These are phyloP conservation scores for Tapera naevia DNA, from an alignment of 2,797 vertebrate genomes.

Conservation along the genomic window DNA sequence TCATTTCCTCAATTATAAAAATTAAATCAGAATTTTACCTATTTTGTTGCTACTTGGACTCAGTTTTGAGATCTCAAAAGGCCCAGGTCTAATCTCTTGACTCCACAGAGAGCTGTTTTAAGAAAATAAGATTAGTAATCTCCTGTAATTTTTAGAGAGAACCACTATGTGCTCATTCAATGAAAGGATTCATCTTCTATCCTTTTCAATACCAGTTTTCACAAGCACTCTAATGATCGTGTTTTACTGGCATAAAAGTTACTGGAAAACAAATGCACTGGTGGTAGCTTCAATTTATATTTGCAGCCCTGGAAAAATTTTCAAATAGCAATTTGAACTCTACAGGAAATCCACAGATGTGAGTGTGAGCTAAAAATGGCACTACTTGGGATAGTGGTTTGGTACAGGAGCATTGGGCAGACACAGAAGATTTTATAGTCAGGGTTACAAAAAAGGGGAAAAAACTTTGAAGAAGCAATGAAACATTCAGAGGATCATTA, in stretches of 20 bases:
- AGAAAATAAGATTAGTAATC: not conserved
- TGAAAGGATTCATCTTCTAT: not conserved
- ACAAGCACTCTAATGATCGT: not conserved
- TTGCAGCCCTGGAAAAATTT: constrained; percentile 17
- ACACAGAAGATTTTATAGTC: not conserved
- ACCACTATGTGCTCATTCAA: not conserved
- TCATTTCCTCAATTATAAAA: not conserved
- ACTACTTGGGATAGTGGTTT: not conserved
- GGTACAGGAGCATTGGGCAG: not conserved
- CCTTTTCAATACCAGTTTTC: not conserved
- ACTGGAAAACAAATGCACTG: not conserved
- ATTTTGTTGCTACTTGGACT: not conserved
- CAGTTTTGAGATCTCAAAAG: not conserved
- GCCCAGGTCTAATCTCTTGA: not conserved
- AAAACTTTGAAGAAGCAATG: not conserved
- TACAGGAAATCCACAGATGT: constrained; percentile 44
- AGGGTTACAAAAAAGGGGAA: not conserved
- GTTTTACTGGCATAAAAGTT: not conserved
- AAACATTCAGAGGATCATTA: not conserved
- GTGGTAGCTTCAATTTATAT: not conserved
- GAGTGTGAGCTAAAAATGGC: constrained; percentile 31
- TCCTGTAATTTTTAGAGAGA: not conserved
- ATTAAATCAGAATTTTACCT: not conserved
- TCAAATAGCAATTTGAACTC: constrained; percentile 1
- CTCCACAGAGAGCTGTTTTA: not conserved